These are phyloP conservation scores for Bubo scandiacus DNA, from an alignment of 2,113 vertebrate species.

Conservation along the genomic window DNA sequence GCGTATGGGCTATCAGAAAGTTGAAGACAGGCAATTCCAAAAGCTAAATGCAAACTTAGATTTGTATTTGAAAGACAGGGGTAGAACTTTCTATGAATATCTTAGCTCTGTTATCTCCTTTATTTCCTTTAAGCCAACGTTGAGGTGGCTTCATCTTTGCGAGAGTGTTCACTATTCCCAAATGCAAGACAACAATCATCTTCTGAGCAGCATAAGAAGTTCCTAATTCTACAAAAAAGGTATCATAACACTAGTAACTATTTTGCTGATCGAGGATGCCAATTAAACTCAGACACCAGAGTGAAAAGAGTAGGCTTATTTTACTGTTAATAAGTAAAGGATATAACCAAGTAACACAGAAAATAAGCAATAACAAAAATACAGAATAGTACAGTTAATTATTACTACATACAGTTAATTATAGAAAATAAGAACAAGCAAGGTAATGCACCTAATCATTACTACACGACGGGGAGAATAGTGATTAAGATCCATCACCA, in stretches of 20 bases:
- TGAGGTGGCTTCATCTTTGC: neutral
- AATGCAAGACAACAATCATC: neutral
- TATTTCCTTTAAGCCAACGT: neutral
- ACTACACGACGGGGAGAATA: no score
- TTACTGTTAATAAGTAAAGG: no score
- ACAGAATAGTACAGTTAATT: no score
- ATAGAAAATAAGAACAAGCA: no score
- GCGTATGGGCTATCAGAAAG: neutral
- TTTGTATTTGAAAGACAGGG: neutral
- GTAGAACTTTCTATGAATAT: neutral
- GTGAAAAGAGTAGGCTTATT: no score
- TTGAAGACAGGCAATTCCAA: neutral
- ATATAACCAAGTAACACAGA: no score
- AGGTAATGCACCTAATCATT: no score
- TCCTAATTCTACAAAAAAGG: neutral
- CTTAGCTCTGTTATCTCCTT: neutral
- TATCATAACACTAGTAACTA: neutral
- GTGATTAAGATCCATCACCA: no score
- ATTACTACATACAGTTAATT: no score
- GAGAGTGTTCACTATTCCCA: neutral
- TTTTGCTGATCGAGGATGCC: no score
- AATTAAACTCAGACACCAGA: no score
- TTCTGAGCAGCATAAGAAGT: neutral
- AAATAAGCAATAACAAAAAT: no score
- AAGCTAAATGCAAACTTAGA: neutral